Evolutionary conservation across 2,113 vertebrate species (phyloP).

Genomic region (Motacilla alba): DNA sequence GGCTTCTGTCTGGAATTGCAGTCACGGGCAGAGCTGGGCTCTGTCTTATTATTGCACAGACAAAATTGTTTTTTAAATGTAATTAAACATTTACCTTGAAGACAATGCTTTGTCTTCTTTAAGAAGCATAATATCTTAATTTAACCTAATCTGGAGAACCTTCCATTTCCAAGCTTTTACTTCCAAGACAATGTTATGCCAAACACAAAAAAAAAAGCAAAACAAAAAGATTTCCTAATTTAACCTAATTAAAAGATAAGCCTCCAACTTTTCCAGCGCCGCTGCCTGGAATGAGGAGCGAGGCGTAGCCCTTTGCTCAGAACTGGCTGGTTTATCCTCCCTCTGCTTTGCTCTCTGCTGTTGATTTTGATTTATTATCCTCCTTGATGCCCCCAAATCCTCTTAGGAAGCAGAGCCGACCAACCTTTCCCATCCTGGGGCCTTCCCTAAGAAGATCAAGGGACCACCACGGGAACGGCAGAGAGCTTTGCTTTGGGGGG

Average conservation of each 20-base stretch:
- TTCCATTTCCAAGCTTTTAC: slow-evolving; percentile 1
- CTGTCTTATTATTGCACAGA: not conserved
- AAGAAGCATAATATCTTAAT: slow-evolving; percentile 36
- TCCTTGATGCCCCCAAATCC: slow-evolving; percentile 14
- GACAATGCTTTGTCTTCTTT: slow-evolving; percentile 19
- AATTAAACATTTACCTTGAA: slow-evolving; percentile 55
- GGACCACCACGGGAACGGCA: rapidly evolving
- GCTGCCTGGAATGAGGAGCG: not conserved
- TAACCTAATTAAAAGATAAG: slow-evolving; percentile 55
- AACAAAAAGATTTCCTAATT: slow-evolving; percentile 40
- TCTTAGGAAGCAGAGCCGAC: not conserved
- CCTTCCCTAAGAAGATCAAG: not conserved
- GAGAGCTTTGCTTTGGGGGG: not conserved
- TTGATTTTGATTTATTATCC: slow-evolving; percentile 11
- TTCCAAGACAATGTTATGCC: not conserved
- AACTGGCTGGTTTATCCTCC: not conserved
- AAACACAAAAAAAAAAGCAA: not conserved
- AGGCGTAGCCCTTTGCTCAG: not conserved
- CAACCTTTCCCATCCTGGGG: not conserved
- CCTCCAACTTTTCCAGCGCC: not conserved
- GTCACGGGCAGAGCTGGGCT: not conserved
- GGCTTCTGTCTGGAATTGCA: not conserved
- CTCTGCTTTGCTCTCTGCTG: not conserved
- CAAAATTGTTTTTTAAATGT: slow-evolving; percentile 26
- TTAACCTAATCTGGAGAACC: slow-evolving; percentile 25